A percentile compares a stretch with the other conserved stretches of the same genome.
phyloP scores from a whole-genome alignment of 2,888 invertebrate species.

The Crossocerus cetratus region DNA sequence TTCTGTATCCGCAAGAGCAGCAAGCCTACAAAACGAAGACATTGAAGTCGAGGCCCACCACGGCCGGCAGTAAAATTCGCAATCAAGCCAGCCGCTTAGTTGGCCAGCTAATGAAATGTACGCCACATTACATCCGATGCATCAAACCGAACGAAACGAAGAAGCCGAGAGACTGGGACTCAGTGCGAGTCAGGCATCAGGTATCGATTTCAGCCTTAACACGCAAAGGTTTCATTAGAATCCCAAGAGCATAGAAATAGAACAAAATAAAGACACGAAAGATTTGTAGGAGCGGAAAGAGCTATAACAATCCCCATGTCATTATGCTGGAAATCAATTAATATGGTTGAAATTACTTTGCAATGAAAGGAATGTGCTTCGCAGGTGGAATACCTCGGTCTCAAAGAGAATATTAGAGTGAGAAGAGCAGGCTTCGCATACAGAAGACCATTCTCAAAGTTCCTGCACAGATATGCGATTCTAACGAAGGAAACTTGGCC shows the following conservation, averaged over 20 bases:
- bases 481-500: constrained; percentile 83
- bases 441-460: constrained; percentile 81
- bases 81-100: constrained; percentile 83
- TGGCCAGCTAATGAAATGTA: constrained; percentile 82
- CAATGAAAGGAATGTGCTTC: not conserved
- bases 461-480: constrained; percentile 83
- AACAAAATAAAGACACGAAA: too few species aligned
- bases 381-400: constrained; percentile 82
- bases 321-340: too few species aligned
- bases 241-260: not conserved
- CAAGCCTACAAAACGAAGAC: constrained; percentile 72
- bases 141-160: constrained; percentile 86
- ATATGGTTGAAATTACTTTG: too few species aligned
- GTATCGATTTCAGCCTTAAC: constrained; percentile 38
- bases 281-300: too few species aligned
- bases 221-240: not conserved
- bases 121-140: constrained; percentile 84
- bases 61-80: constrained; percentile 83
- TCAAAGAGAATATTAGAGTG: constrained; percentile 84
- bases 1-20: constrained; percentile 80
- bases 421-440: constrained; percentile 84
- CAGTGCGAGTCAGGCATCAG: constrained; percentile 81
- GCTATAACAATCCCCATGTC: too few species aligned
- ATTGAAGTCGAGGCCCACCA: constrained; percentile 81
- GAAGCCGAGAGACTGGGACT: constrained; percentile 82